phyloP scores from a whole-genome alignment of 2,888 invertebrate species.

The Volucella inflata region DNA sequence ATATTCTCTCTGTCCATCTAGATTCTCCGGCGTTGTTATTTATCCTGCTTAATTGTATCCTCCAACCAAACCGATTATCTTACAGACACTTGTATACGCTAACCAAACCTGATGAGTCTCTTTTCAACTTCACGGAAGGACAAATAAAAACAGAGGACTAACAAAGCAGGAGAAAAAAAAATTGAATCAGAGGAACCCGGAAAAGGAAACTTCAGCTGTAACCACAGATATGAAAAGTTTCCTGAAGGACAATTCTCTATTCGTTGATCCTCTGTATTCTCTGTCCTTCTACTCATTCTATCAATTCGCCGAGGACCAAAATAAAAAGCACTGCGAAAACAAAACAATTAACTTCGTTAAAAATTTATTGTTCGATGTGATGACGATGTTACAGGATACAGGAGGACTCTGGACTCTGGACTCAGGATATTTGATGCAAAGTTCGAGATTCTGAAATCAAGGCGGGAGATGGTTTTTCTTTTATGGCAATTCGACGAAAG shows the following conservation, averaged over 20 bases:
- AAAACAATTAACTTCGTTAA: constrained; percentile 56
- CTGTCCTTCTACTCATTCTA: background rate
- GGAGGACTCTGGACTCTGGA: too few species aligned
- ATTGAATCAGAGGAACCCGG: background rate
- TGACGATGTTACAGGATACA: background rate
- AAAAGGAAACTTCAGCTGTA: constrained; percentile 23
- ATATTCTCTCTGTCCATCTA: background rate
- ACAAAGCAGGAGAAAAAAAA: background rate
- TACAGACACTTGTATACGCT: constrained; percentile 39
- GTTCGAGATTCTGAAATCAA: too few species aligned
- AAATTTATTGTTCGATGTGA: constrained; percentile 37
- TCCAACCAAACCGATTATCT: constrained; percentile 27
- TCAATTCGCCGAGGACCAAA: background rate
- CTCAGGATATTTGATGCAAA: too few species aligned
- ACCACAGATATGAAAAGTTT: constrained; percentile 36
- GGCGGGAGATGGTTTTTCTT: background rate
- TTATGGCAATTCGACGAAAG: background rate
- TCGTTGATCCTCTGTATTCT: background rate
- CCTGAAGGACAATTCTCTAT: constrained; percentile 25
- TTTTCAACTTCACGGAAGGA: constrained; percentile 2
- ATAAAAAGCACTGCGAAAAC: constrained; percentile 5
- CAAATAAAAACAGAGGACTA: background rate
- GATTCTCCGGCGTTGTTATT: constrained; percentile 5
- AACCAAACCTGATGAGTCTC: constrained; percentile 39
- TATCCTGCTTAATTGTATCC: constrained; percentile 16